Evolutionary conservation across 1,140 invertebrate genomes (phyloP).

Genomic region (Platorchestia sp.): DNA sequence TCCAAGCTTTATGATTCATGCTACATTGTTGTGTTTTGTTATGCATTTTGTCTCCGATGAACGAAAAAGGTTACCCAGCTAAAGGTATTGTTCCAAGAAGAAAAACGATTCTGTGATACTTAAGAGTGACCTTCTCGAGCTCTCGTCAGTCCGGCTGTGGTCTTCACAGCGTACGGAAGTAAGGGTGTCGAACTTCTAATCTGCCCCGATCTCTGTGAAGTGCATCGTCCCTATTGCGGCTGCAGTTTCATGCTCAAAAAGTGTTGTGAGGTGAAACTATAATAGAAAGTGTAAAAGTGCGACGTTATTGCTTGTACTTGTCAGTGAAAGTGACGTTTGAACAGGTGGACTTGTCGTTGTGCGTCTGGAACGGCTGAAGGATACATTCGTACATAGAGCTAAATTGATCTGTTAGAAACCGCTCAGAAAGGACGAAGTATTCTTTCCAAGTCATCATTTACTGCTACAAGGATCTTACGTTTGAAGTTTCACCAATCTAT

Average conservation of each 20-base stretch:
- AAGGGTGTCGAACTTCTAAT: background rate
- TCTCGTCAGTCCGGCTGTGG: slow-evolving; percentile 23
- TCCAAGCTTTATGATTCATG: background rate
- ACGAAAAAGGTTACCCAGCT: background rate
- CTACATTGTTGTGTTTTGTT: background rate
- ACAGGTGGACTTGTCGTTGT: background rate
- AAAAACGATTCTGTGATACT: background rate
- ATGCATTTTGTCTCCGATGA: background rate
- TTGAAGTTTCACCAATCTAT: background rate
- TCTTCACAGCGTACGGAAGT: slow-evolving; percentile 25
- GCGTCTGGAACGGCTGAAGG: slow-evolving; percentile 11
- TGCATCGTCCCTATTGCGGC: background rate
- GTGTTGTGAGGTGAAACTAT: background rate
- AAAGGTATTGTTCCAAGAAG: background rate
- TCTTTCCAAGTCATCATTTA: background rate
- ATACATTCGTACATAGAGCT: background rate
- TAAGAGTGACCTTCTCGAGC: background rate
- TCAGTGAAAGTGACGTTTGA: background rate
- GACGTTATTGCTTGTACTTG: background rate
- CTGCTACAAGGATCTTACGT: no score
- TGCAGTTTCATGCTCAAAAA: slow-evolving; percentile 1
- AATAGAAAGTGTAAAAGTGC: background rate
- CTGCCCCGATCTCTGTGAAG: slow-evolving; percentile 3
- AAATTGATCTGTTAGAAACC: slow-evolving; percentile 26
- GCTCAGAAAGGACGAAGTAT: background rate